Evolutionary conservation across 2,888 invertebrate genomes (phyloP).

Genomic region (Isoperla grammatica): DNA sequence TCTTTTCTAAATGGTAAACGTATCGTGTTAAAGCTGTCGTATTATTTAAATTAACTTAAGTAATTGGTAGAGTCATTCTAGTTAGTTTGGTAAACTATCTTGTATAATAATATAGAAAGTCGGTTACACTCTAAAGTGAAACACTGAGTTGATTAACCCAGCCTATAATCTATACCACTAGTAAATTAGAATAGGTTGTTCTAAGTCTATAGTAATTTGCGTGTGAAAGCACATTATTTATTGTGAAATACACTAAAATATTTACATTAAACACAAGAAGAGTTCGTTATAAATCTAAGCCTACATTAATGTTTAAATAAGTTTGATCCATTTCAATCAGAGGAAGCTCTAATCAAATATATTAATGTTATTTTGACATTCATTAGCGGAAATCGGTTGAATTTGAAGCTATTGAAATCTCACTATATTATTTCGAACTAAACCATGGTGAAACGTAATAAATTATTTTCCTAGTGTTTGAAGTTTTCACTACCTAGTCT

Average conservation of each 20-base stretch:
- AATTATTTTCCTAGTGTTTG: constrained; percentile 27
- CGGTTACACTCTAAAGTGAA: neutral
- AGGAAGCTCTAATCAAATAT: neutral
- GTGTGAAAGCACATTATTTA: constrained; percentile 17
- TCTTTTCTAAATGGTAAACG: constrained; percentile 19
- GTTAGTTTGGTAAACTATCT: constrained; percentile 26
- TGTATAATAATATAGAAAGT: neutral
- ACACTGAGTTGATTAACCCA: neutral
- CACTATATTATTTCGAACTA: constrained; percentile 3
- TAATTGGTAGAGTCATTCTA: constrained; percentile 20
- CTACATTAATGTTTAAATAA: constrained; percentile 14
- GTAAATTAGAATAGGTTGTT: constrained; percentile 14
- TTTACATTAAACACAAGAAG: constrained; percentile 14
- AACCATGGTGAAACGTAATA: constrained; percentile 22
- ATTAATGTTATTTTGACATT: neutral
- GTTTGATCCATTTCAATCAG: neutral
- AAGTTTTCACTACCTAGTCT: constrained; percentile 28
- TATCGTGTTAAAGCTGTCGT: constrained; percentile 14
- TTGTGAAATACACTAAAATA: constrained; percentile 13
- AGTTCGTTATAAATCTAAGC: constrained; percentile 12
- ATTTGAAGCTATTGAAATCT: neutral
- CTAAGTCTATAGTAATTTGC: constrained; percentile 17
- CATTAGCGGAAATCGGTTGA: neutral
- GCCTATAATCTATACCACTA: constrained; percentile 15
- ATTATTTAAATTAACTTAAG: constrained; percentile 15